Base-by-base conservation (phyloP, 2,113 vertebrate genomes). In the Rousettus leschenaultii region DNA sequence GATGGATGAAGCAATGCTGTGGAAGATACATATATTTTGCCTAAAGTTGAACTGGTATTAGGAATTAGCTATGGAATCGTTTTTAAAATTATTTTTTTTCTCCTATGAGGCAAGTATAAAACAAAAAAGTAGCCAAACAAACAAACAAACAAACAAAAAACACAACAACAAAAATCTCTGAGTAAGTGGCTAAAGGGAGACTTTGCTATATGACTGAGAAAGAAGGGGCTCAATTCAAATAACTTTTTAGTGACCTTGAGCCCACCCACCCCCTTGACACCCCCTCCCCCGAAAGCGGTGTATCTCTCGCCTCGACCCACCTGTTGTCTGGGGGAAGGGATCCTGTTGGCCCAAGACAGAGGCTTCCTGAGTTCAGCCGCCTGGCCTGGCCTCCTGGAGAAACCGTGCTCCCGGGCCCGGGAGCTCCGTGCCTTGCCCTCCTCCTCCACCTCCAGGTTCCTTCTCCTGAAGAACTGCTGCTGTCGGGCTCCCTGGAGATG, bases 401-500 rank as follows among this genome's bases (percentile, higher is more conserved):
- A 57, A 6, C 84, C 51, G 38, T 12, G 71, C 38, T 66, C 78
- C 48, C 35, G 40, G 79, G 40, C n/a, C n/a, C 13, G 63, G 14
- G 70, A 65, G 11, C 24, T 48, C n/a, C 22, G 11, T 57, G 66
- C 21, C 80, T 94, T 91, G 68, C 79, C 53, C 92, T 65, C 80
- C 40, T 94, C 95, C 51, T 98, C 98, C n/a, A 80, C 15, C 0
- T 7, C 79, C 95, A 99, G 79, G 75, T 98, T 98, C 19, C 99
- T 98, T 89, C 98, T 98, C 57, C 95, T 95, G 61, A 98, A 96
- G 95, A 99, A 98, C 87, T 98, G 98, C 7, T 65, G 88, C 2
- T 98, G 98, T 1, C 99, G 98, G 0, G 98, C 98, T 59, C 97
- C 97, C 80, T 86, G 97, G 0, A 7, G 0, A 0, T 92, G 73